Evolutionary conservation across 2,888 invertebrate genomes (phyloP), one percentile per base, ranked within the genome.

Genomic region (Acleris holmiana): DNA sequence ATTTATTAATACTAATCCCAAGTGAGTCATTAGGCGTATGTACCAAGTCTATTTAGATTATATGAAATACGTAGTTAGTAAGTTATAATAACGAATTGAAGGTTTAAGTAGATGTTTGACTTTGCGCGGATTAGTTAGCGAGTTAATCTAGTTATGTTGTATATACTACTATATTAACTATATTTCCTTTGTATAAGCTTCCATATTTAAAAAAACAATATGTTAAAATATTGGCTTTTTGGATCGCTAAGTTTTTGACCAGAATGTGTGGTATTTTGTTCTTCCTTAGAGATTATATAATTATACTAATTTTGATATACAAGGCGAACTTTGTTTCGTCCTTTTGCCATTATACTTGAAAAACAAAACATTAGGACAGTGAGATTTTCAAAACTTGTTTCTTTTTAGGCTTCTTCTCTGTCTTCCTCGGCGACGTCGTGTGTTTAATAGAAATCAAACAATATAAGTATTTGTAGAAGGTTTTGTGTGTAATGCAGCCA

Each of bases 381-480:
- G 35, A 35, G 13, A 13, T 35, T 35, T 35, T 35, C 7, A 35
- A 35, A 35, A 35, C 13, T 35, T 1, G 4, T 13, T 18, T 57
- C n/a, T n/a, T 44, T 19, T 21, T 48, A 58, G 47, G 25, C 23
- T 58, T 64, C 40, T 53, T 50, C 49, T 44, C 25, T 50, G 64
- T 64, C 64, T 64, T 64, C 64, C 64, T 58, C 47, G 5, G 48
- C 23, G 51, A 64, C 63, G 47, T 63, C 47, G 41, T 64, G 15
- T 18, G 29, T 40, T 63, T 63, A 51, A 51, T 63, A 57, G 51
- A 50, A 40, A 15, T 18, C 51, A 63, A 51, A 18, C 41, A 41
- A 17, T 46, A 40, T n/a, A 35, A 0, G 1, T 2, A 41, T 35
- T 41, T 18, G 25, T 58, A 25, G 15, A 4, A 46, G 5, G 25